Evolutionary conservation across 2,113 vertebrate species (phyloP).

Genomic region (Laticauda laticaudata): DNA sequence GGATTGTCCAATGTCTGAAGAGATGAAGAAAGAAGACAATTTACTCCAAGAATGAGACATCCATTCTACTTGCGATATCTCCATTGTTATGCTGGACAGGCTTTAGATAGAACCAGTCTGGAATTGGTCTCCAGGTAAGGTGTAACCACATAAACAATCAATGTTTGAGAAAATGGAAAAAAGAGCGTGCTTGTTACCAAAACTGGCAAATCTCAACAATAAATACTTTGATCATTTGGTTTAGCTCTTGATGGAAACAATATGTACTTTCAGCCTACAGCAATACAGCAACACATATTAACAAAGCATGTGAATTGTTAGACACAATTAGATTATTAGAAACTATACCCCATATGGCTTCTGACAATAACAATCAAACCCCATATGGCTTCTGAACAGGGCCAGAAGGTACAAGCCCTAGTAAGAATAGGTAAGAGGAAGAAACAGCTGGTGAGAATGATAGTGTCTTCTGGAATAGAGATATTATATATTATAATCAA

Average conservation of each 20-base stretch:
- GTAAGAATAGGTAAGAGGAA: background rate
- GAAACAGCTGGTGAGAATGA: background rate
- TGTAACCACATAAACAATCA: background rate
- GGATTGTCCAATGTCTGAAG: slow-evolving; percentile 89
- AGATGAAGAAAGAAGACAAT: background rate
- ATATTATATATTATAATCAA: background rate
- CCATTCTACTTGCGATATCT: background rate
- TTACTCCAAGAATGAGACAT: background rate
- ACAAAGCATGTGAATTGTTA: background rate
- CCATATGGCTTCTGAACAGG: background rate
- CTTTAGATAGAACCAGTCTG: background rate
- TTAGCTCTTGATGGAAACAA: background rate
- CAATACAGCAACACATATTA: background rate
- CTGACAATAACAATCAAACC: background rate
- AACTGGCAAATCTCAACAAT: background rate
- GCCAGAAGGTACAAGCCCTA: background rate
- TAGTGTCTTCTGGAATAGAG: background rate
- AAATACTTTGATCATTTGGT: background rate
- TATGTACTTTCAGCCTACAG: background rate
- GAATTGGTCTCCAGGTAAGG: background rate
- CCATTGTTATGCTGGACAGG: background rate
- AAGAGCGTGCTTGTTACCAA: background rate
- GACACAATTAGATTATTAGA: background rate
- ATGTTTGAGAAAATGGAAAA: background rate
- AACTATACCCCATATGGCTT: background rate